A percentile compares a stretch with the other conserved stretches of the same genome.
These are phyloP conservation scores for Hofmannophila pseudospretella DNA, from an alignment of 2,888 invertebrate species.

Conservation along the genomic window DNA sequence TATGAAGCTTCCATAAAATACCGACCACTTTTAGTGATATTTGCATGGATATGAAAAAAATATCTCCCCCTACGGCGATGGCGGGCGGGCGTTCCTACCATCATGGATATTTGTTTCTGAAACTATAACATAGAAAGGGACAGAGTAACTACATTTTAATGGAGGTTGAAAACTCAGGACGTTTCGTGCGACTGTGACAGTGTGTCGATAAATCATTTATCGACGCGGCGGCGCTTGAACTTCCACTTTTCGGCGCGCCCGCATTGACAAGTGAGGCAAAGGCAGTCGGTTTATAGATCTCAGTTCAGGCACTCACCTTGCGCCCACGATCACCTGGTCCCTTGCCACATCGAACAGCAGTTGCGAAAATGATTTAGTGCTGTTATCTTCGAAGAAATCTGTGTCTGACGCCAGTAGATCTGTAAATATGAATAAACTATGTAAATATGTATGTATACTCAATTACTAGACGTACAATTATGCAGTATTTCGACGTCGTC, in stretches of 20 bases:
- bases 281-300: not conserved
- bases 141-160: no score
- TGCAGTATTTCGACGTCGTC: constrained; percentile 5
- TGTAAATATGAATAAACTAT: constrained; percentile 26
- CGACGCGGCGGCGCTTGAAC: no score
- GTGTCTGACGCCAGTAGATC: constrained; percentile 77
- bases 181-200: no score
- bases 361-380: constrained; percentile 88
- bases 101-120: no score
- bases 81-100: no score
- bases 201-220: no score
- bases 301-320: constrained; percentile 82
- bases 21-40: no score
- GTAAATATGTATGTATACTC: not conserved
- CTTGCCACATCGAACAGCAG: constrained; percentile 91
- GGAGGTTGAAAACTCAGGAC: no score
- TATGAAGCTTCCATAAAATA: no score
- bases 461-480: constrained; percentile 11
- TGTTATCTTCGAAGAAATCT: constrained; percentile 84
- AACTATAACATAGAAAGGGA: no score
- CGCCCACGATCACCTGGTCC: constrained; percentile 92
- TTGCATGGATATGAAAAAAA: no score
- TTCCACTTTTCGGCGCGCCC: not conserved
- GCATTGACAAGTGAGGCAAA: not conserved
- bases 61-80: no score